Evolutionary conservation across 2,113 vertebrate genomes (phyloP), one percentile per base, ranked within the genome.

Genomic region (Hippocampus barbouri): DNA sequence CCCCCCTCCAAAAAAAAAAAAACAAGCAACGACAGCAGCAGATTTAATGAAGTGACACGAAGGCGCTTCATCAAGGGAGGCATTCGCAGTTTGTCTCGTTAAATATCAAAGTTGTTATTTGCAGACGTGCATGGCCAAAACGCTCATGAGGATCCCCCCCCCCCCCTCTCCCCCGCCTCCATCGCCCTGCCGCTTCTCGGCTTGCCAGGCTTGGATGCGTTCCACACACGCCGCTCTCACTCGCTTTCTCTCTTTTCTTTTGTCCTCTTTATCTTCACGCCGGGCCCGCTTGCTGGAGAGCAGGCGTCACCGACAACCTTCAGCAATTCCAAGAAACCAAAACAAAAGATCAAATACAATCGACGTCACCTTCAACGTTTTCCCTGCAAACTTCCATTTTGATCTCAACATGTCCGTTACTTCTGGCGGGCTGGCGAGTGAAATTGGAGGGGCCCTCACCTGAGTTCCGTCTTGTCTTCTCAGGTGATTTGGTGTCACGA

Each of bases 401-500:
- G 16, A 14, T 49, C 47, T 1, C 5, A 5, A 49, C 3, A 1
- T 4, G 15, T 14, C 12, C 47, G 12, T 5, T 4, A 18, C 12
- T 49, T 45, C 43, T 3, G 10, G 10, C 41, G 12, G 41, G 9
- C 41, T 3, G 8, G 41, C 41, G 12, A 11, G 9, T 43, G 41
- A 12, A 11, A 43, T 43, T 10, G 43, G 14, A 45, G 2, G 10
- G 43, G 14, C 43, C 43, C 43, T 45, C 10, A 45, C 43, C 10
- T 0, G 43, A 2, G 8, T 20, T 4, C 9, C 20, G 4, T 63
- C 7, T 20, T 20, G 8, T 8, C 54, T 63, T n/a, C 72, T 0
- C 88, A 96, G 96, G 97, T 61, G 97, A 99, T 86, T 86, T 99
- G 84, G 97, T 99, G 49, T 96, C 96, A 60, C 93, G 97, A 59